Evolutionary conservation across 1,140 invertebrate species (phyloP).

Genomic region (Anoplophora glabripennis): DNA sequence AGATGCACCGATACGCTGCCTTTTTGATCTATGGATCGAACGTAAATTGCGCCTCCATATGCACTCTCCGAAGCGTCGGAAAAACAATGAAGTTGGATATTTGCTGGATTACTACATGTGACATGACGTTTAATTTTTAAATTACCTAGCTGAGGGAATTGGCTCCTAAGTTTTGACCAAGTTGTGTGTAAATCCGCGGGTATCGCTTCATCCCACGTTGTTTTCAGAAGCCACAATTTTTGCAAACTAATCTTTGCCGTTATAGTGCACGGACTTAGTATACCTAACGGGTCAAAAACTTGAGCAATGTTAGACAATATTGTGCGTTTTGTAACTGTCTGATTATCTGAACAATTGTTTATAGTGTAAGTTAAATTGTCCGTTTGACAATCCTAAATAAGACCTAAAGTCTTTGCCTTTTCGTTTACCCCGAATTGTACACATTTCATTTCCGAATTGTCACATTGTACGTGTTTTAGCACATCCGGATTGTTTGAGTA

Average conservation of each 20-base stretch:
- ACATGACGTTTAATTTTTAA: conserved; percentile 2
- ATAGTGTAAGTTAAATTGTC: conserved; percentile 12
- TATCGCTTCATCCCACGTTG: conserved; percentile 6
- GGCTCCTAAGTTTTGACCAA: conserved; percentile 1
- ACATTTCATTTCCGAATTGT: conserved; percentile 20
- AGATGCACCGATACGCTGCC: conserved; percentile 22
- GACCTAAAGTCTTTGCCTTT: conserved; percentile 29
- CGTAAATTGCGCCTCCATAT: conserved; percentile 39
- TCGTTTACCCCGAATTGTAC: background rate
- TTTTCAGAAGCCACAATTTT: conserved; percentile 6
- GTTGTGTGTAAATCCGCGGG: conserved; percentile 1
- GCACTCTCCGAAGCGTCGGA: conserved; percentile 37
- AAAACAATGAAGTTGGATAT: conserved; percentile 37
- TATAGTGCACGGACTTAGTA: conserved; percentile 43
- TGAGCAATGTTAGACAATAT: conserved; percentile 42
- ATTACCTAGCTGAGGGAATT: background rate
- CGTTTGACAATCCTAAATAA: conserved; percentile 8
- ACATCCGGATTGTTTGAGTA: conserved; percentile 26
- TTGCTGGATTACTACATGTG: background rate
- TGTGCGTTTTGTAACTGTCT: conserved; percentile 36
- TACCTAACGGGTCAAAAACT: conserved; percentile 52
- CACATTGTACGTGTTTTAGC: conserved; percentile 7
- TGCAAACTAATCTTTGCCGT: conserved; percentile 12
- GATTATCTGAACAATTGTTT: conserved; percentile 25
- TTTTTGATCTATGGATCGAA: conserved; percentile 24